Base-by-base conservation (phyloP, 1,140 invertebrate genomes). In the Holotrichia oblita region DNA sequence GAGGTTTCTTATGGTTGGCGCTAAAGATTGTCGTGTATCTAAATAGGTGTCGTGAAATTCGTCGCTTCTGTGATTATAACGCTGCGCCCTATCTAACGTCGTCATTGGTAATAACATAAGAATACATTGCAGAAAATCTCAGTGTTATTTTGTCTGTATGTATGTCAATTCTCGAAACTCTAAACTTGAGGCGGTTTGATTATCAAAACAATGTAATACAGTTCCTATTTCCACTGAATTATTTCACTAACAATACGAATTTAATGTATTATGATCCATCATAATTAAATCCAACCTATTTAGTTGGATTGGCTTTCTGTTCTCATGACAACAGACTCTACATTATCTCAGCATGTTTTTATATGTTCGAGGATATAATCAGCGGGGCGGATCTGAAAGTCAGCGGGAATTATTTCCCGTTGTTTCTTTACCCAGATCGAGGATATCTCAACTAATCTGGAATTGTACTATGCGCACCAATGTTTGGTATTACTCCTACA, bases 261-360 rank as follows among this genome's bases (percentile, higher is more conserved):
- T 55, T 55, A 55, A 55, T 55, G 48, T 55, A 55, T 69, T 27
- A 27, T 69, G 27, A 69, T 22, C 61, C 61, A 22, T 69, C 61
- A 69, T 69, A 69, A 69, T 69, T 69, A 69, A 69, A 24, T 34
- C 20, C 17, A 34, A 69, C 27, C 61, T 69, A 69, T 69, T 69
- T 69, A 69, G 61, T 34, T 69, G 27, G 61, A 69, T 22, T 69
- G 61, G 61, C 73, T 74, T 41, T 74, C 34, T 44, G 73, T 44
- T 74, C 41, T 74, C 41, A 74, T 74, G 41, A 41, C 34, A 74
- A 74, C 73, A 44, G 73, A 44, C 41, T 74, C n/a, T 20, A 34
- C 73, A 74, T 74, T 74, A 74, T 74, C 73, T 41, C 73, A 74
- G 73, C 73, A 42, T 74, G 73, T 74, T 74, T 74, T 74, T 42